Base-by-base conservation (phyloP, 2,797 vertebrate genomes). In the Cuniculus paca region DNA sequence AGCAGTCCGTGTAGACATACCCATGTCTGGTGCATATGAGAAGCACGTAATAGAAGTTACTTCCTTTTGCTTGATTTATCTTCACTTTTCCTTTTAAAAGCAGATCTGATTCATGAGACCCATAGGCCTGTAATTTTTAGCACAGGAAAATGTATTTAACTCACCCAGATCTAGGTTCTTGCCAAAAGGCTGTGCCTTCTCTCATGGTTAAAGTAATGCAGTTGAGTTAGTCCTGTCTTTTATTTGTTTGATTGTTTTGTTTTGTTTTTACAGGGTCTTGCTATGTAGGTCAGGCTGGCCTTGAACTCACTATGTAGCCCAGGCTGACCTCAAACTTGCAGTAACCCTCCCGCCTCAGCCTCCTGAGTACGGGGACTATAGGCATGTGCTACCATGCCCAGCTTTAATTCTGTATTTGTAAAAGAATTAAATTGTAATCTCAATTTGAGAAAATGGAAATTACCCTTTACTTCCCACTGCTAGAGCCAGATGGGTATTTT, bases 61-160 rank as follows among this genome's bases (percentile, higher is more conserved):
- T 17, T 94, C 45, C 68, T 83, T 86, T 82, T 63, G 52, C 36
- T 50, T 83, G 42, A 48, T 87, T 90, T 61, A 58, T 61, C 70
- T 70, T 87, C 11, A 72, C 60, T 11, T 89, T 75, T 87, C 56
- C 34, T 95, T 82, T 97, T 84, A 65, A 52, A 94, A 96, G 39
- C 79, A 78, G 56, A 75, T 75, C 34, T 83, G 81, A 79, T 80
- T 90, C n/a, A 95, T 80, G 28, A 70, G n/a, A 68, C 80, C 39
- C 22, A 56, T 50, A 28, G 36, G 20, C 56, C 22, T 65, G 31
- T 70, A 50, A 5, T 42, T 93, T 75, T 63, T 82, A 52, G 78
- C 56, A 90, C 34, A 94, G 65, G 34, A 92, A 96, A 96, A 91
- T 78, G 26, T 60, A 74, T 75, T 80, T 31, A 80, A 77, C 11